phyloP scores from a whole-genome alignment of 2,113 vertebrate species.

The Cheirogaleus medius region DNA sequence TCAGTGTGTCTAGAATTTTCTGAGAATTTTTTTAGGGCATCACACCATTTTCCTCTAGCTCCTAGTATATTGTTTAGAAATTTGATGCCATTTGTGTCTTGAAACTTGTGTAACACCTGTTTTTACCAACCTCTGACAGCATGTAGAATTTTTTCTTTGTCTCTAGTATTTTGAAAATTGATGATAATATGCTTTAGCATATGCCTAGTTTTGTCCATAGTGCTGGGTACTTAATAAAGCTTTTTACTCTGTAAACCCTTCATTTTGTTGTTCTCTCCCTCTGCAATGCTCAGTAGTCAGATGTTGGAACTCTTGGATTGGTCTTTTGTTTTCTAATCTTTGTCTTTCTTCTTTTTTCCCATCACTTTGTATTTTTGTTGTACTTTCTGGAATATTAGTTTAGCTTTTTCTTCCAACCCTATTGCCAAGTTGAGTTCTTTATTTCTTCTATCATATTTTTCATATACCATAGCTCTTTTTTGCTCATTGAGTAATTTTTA shows the following conservation, averaged over 20 bases:
- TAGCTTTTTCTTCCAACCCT: neutral
- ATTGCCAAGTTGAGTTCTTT: neutral
- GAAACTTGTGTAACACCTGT: neutral
- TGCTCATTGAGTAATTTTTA: neutral
- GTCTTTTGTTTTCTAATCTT: neutral
- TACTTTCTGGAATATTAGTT: neutral
- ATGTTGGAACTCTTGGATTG: neutral
- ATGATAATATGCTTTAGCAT: neutral
- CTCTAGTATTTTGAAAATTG: neutral
- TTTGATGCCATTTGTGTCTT: neutral
- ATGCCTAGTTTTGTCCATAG: neutral
- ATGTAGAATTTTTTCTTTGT: neutral
- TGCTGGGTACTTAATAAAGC: neutral
- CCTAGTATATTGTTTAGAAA: neutral
- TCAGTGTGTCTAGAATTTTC: neutral
- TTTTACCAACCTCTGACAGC: neutral
- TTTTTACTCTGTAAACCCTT: neutral
- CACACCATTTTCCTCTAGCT: neutral
- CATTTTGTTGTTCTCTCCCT: neutral
- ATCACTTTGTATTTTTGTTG: neutral
- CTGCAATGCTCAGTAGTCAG: neutral
- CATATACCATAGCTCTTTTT: neutral
- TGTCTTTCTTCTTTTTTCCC: neutral
- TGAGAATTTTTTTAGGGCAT: neutral
- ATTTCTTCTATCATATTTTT: neutral